phyloP scores from a whole-genome alignment of 1,140 invertebrate genomes.

The Contarinia nasturtii region DNA sequence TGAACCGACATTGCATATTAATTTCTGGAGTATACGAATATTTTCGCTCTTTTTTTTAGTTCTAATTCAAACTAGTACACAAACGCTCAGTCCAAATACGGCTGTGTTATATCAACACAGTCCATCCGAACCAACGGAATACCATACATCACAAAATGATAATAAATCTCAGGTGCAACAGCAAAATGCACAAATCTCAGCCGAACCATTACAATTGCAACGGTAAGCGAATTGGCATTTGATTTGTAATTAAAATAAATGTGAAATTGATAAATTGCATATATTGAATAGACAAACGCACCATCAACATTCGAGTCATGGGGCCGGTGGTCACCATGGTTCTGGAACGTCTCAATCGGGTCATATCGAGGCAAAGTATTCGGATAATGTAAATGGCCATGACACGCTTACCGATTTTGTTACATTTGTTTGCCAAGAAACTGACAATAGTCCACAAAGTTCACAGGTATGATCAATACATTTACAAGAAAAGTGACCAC shows the following conservation, averaged over 20 bases:
- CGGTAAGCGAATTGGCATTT: not conserved
- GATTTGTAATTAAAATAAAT: too few species aligned
- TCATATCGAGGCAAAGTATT: not conserved
- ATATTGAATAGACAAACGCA: not conserved
- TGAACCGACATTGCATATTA: too few species aligned
- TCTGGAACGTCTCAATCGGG: not conserved
- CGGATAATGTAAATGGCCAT: constrained; percentile 23
- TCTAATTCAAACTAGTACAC: constrained; percentile 4
- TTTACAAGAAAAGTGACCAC: too few species aligned
- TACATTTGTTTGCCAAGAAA: constrained; percentile 89
- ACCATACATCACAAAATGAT: not conserved
- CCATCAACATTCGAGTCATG: too few species aligned
- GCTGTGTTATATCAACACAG: constrained; percentile 29
- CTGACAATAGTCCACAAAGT: constrained; percentile 59
- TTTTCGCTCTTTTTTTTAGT: constrained; percentile 1
- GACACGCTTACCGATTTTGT: constrained; percentile 91
- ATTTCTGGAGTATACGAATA: too few species aligned
- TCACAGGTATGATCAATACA: constrained; percentile 49
- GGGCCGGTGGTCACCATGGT: too few species aligned
- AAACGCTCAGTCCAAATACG: constrained; percentile 24
- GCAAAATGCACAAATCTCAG: not conserved
- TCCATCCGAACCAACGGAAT: constrained; percentile 8
- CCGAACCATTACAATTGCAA: too few species aligned
- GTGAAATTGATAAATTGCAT: constrained; percentile 7
- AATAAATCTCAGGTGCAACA: not conserved